Percentiles rank a stretch among this genome's conserved stretches.
These are phyloP conservation scores for Fragum whitleyi DNA, from an alignment of 2,888 invertebrate genomes.

Conservation along the genomic window DNA sequence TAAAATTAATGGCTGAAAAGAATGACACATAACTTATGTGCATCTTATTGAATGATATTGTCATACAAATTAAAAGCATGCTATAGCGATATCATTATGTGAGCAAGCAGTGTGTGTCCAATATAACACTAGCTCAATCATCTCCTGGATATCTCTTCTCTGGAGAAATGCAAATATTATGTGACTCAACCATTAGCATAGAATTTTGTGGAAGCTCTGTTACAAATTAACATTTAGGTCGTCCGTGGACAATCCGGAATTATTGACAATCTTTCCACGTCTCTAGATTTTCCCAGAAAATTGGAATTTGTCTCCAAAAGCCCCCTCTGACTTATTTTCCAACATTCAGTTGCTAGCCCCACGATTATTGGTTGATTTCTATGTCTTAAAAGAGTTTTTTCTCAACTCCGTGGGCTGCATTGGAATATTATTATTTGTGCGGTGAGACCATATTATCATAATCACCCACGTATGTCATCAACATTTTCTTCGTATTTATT, in stretches of 20 bases:
- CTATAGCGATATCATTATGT: background rate
- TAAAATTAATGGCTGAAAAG: no score
- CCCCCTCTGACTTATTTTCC: conserved; percentile 24
- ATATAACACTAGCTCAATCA: background rate
- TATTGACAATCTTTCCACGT: conserved; percentile 32
- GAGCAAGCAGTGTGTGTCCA: conserved; percentile 4
- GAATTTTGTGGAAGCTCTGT: background rate
- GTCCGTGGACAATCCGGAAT: conserved; percentile 19
- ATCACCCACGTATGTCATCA: conserved; percentile 46
- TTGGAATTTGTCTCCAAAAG: conserved; percentile 27
- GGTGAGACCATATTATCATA: conserved; percentile 60
- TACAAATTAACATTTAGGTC: conserved; percentile 11
- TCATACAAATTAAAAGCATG: no score
- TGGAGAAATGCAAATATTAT: conserved; percentile 13
- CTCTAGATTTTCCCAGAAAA: conserved; percentile 24
- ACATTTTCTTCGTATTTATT: conserved; percentile 52
- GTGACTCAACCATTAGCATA: conserved; percentile 10
- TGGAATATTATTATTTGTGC: conserved; percentile 51
- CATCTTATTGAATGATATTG: no score
- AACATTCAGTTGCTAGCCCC: conserved; percentile 13
- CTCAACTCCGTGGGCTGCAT: conserved; percentile 20
- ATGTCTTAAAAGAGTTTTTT: conserved; percentile 31
- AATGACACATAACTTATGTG: no score
- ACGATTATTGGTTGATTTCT: conserved; percentile 29
- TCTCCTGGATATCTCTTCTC: background rate